Conservation (phyloP, 1,140 invertebrate genomes). For the Teleopsis dalmanni region DNA sequence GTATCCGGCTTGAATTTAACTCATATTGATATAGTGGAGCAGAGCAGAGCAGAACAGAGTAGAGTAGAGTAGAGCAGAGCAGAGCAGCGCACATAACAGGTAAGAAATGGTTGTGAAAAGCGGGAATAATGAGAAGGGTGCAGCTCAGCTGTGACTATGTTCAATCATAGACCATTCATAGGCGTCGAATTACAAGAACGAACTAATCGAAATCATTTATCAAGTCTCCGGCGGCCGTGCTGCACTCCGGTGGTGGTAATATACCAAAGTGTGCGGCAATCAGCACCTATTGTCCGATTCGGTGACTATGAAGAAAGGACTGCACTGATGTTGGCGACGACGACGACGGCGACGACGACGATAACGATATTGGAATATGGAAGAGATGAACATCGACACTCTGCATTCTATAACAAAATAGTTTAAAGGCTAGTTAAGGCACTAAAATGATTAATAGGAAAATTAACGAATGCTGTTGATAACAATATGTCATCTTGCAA, state of each 20-base stretch:
- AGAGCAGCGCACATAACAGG: too few relatives aligned
- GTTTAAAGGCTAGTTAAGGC: background rate
- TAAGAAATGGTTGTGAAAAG: too few relatives aligned
- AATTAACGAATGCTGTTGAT: background rate
- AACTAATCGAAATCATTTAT: conserved; percentile 45
- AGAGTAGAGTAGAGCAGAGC: background rate
- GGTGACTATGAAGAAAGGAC: background rate
- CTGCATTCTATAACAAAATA: background rate
- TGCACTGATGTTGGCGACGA: background rate
- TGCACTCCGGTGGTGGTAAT: background rate
- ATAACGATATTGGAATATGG: too few relatives aligned
- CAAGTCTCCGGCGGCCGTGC: conserved; percentile 13
- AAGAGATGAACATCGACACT: too few relatives aligned
- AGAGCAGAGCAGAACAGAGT: background rate
- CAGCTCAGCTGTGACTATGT: conserved; percentile 13
- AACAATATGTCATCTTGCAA: too few relatives aligned
- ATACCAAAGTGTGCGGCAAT: conserved; percentile 21
- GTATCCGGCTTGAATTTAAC: background rate
- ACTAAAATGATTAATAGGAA: background rate
- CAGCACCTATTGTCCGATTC: conserved; percentile 39
- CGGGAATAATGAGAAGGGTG: background rate
- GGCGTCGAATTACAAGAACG: conserved; percentile 44
- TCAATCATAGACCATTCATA: conserved; percentile 45
- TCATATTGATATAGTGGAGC: background rate
- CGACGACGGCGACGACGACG: background rate